phyloP scores from a whole-genome alignment of 2,113 vertebrate species.

The Penelope pileata region DNA sequence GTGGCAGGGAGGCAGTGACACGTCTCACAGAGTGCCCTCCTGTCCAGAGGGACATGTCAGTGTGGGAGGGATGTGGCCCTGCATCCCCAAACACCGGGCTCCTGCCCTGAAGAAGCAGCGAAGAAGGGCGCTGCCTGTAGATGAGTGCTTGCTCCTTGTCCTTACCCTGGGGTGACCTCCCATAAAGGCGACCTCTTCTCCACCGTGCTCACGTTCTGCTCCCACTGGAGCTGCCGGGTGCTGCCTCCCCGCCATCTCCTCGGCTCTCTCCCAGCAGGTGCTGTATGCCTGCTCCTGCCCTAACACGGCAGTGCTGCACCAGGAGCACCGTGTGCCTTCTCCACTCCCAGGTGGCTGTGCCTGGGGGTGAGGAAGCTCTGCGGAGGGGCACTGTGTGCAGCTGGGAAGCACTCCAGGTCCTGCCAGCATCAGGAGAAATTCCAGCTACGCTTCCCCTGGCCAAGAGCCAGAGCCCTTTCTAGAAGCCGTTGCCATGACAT shows the following conservation, averaged over 20 bases:
- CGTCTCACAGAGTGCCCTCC: background rate
- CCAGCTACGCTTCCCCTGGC: slow-evolving; percentile 16
- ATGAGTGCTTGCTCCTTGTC: background rate
- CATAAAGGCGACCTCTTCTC: background rate
- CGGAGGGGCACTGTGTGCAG: background rate
- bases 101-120: background rate
- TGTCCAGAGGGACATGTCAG: background rate
- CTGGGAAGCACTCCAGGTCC: background rate
- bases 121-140: background rate
- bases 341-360: background rate
- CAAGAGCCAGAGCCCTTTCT: slow-evolving; percentile 33
- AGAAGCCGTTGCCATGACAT: slow-evolving; percentile 55
- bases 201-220: background rate
- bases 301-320: background rate
- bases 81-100: background rate
- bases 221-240: background rate
- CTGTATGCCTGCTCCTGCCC: background rate
- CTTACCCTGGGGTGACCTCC: background rate
- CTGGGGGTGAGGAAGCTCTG: background rate
- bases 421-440: slow-evolving; percentile 29
- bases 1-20: background rate
- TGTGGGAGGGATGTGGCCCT: background rate
- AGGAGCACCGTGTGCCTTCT: background rate
- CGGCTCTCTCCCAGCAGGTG: background rate
- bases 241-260: background rate